Base-by-base conservation (phyloP, 2,888 invertebrate species). In the Oscheius myriophilus region DNA sequence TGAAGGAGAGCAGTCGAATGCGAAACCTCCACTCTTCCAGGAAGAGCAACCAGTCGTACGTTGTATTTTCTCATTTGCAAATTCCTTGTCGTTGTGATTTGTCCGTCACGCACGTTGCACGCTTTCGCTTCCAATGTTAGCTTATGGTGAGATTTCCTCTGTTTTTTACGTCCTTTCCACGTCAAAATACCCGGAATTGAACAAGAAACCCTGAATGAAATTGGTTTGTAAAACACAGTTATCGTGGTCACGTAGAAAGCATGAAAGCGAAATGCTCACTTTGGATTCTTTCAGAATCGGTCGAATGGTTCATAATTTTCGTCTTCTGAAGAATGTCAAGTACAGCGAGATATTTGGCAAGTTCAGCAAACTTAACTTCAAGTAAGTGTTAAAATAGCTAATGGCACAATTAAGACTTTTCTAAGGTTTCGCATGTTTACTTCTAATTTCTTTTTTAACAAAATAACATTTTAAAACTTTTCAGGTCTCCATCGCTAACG, bases 341-440 rank as follows among this genome's bases (percentile, higher is more conserved):
- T 85, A 85, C 72, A 72, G 79, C 26, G 85, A 85, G 53, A 63
- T 85, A 49, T 84, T 85, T 72, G 74, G 77, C 51, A 76, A 72
- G 45, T 81, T 85, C 39, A 70, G 74, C 21, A 69, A 72, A n/a
- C 53, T 72, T 23, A 78, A 76, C 39, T 75, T 74, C 62, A 74
- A 75, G 78, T 75, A 59, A 73, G 67, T 72, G n/a, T 64, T 14
- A 18, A 18, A 18, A 18, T 2, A 49, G 42, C 26, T 18, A 46
- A 12, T 41, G 43, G 43, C 1, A 41, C 2, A 16, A 7, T 6
- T 16, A 43, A n/a, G n/a, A 57, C 41, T 42, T 57, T 42, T 12
- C 43, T 26, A 12, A 33, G 3, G 26, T 6, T 53, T 25, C 53
- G 23, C 3, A 11, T 14, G 39, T 26, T 25, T 54, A 14, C 54